A percentile compares a stretch with the other conserved stretches of the same genome.
phyloP scores from a whole-genome alignment of 2,888 invertebrate genomes.

The Crossocerus cetratus region DNA sequence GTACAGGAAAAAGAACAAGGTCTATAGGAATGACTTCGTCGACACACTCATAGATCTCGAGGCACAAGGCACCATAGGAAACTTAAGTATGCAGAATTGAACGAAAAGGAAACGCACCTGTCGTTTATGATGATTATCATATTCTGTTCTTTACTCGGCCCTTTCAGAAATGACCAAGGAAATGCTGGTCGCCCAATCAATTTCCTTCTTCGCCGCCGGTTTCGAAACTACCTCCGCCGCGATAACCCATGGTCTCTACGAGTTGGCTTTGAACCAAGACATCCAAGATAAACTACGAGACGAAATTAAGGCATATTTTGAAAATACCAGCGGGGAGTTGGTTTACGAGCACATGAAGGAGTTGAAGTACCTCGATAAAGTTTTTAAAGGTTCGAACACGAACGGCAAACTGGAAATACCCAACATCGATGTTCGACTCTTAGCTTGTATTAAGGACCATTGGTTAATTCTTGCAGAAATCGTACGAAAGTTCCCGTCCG shows the following conservation, averaged over 20 bases:
- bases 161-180: slow-evolving; percentile 57
- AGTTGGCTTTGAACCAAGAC: slow-evolving; percentile 56
- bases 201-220: slow-evolving; percentile 64
- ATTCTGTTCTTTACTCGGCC: background rate
- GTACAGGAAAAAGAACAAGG: slow-evolving; percentile 71
- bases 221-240: slow-evolving; percentile 65
- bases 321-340: slow-evolving; percentile 66
- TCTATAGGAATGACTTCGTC: slow-evolving; percentile 76
- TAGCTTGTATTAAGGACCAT: too few relatives aligned
- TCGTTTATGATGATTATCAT: too few relatives aligned
- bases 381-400: slow-evolving; percentile 67
- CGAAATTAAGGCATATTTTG: slow-evolving; percentile 52
- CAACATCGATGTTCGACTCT: too few relatives aligned
- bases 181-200: slow-evolving; percentile 59
- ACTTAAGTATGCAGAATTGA: too few relatives aligned
- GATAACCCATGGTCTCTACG: slow-evolving; percentile 61
- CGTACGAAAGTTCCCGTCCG: slow-evolving; percentile 76
- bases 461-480: slow-evolving; percentile 69
- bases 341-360: slow-evolving; percentile 74
- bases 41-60: slow-evolving; percentile 73
- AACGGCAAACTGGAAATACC: too few relatives aligned
- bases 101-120: too few relatives aligned
- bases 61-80: slow-evolving; percentile 28
- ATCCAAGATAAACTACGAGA: slow-evolving; percentile 58
- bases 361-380: slow-evolving; percentile 76